Conservation (phyloP, 2,113 vertebrate genomes). For the Aphyosemion australe region DNA sequence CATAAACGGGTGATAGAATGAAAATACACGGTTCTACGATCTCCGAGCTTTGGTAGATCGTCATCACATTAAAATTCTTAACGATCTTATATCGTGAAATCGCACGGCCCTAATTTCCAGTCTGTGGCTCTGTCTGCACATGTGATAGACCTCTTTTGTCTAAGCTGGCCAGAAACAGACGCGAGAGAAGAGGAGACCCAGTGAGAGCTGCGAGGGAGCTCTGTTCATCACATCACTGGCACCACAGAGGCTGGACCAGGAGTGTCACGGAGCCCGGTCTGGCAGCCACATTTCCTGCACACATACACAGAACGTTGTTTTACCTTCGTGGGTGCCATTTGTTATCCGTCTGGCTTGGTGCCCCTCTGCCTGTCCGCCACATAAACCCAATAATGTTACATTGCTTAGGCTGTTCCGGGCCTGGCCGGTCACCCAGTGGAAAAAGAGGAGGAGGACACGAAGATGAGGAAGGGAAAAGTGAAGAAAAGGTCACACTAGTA, state of each 20-base stretch:
- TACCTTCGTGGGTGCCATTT: constrained; percentile 72
- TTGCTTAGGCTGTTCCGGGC: constrained; percentile 48
- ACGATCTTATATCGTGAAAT: too few relatives aligned
- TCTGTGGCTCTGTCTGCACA: constrained; percentile 7
- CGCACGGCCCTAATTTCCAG: too few relatives aligned
- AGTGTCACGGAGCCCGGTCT: constrained; percentile 67
- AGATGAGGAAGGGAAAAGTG: constrained; percentile 45
- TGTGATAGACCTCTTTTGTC: constrained; percentile 18
- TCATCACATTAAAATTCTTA: too few relatives aligned
- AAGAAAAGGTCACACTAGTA: constrained; percentile 57
- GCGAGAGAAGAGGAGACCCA: constrained; percentile 43
- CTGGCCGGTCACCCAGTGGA: constrained; percentile 63
- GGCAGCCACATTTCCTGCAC: constrained; percentile 69
- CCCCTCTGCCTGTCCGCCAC: constrained; percentile 64
- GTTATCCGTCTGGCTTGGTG: constrained; percentile 71
- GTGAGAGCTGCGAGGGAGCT: constrained; percentile 57
- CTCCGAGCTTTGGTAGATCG: too few relatives aligned
- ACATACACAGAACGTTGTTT: constrained; percentile 45
- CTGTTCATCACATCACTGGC: constrained; percentile 75
- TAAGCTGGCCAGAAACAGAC: constrained; percentile 15
- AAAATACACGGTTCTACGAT: too few relatives aligned
- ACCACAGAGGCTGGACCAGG: constrained; percentile 71
- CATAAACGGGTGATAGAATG: too few relatives aligned
- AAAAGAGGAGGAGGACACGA: constrained; percentile 44
- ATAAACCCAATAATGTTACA: constrained; percentile 73